A percentile compares a stretch with the other conserved stretches of the same genome.
phyloP scores from a whole-genome alignment of 2,113 vertebrate genomes.

The Cygnus buccinator region DNA sequence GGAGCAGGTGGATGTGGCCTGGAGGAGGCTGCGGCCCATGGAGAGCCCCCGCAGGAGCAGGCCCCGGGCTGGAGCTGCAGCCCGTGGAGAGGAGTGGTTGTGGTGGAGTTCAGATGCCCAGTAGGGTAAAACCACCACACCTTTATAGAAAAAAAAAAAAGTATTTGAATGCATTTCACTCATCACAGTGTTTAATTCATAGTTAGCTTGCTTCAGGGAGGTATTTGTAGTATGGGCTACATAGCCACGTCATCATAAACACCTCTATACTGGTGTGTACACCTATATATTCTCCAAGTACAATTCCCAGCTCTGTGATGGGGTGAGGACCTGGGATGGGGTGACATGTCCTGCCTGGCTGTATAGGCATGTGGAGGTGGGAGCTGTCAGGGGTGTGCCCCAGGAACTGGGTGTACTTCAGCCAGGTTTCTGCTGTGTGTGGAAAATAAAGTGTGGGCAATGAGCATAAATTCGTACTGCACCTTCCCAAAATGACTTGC shows the following conservation, averaged over 20 bases:
- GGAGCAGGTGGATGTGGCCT: too few relatives aligned
- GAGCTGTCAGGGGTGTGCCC: too few relatives aligned
- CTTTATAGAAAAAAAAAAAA: rapidly evolving
- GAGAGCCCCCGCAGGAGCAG: too few relatives aligned
- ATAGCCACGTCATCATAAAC: too few relatives aligned
- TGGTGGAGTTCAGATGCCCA: too few relatives aligned
- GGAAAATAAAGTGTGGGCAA: background rate
- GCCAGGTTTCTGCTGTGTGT: background rate
- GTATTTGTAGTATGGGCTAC: background rate
- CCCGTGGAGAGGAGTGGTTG: too few relatives aligned
- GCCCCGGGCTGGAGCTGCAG: too few relatives aligned
- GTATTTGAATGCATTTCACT: background rate
- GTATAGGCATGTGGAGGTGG: background rate
- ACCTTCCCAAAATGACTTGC: background rate
- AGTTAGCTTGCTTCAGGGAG: rapidly evolving
- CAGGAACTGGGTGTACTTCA: background rate
- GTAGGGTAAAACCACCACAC: too few relatives aligned
- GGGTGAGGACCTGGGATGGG: background rate
- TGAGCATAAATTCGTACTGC: background rate
- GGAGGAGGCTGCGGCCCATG: too few relatives aligned
- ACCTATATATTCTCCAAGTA: rapidly evolving
- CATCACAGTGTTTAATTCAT: background rate
- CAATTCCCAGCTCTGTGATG: background rate
- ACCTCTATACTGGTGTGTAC: rapidly evolving
- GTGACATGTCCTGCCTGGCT: background rate